Conservation (phyloP, 2,888 invertebrate genomes). For the Plagodis dolabraria region DNA sequence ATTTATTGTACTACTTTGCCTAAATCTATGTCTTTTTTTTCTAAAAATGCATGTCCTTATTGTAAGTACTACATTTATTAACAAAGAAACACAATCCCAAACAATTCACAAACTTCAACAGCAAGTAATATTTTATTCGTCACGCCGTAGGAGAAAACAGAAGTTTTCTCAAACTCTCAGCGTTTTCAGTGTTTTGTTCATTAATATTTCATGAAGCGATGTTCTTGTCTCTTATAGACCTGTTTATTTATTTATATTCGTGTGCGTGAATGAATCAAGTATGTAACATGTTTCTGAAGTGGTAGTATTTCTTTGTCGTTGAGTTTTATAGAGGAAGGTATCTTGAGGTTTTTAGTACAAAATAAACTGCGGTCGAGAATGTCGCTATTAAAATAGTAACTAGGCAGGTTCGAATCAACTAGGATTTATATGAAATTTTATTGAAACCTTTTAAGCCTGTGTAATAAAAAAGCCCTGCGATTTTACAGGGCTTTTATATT, state of each 20-base stretch:
- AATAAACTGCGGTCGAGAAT: no score
- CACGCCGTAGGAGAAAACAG: conserved; percentile 5
- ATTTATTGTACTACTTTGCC: no score
- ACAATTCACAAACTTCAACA: conserved; percentile 2
- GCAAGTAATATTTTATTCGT: conserved; percentile 9
- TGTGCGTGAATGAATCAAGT: conserved; percentile 14
- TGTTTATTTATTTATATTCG: conserved; percentile 25
- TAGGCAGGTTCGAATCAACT: no score
- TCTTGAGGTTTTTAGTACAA: no score
- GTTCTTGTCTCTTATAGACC: conserved; percentile 24
- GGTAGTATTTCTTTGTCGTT: background rate
- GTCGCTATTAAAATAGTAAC: no score
- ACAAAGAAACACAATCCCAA: background rate
- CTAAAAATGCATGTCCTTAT: no score
- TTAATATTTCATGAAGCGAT: conserved; percentile 37
- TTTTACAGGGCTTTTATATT: no score
- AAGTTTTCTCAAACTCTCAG: conserved; percentile 11
- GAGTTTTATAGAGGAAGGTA: no score
- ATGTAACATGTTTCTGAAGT: background rate
- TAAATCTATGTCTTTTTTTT: no score
- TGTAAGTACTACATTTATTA: background rate
- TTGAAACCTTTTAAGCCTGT: no score
- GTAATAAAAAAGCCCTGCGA: no score
- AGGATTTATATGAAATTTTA: no score
- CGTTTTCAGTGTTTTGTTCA: conserved; percentile 23